These are phyloP conservation scores for Agrotis puta DNA, from an alignment of 2,888 invertebrate species.

Conservation along the genomic window DNA sequence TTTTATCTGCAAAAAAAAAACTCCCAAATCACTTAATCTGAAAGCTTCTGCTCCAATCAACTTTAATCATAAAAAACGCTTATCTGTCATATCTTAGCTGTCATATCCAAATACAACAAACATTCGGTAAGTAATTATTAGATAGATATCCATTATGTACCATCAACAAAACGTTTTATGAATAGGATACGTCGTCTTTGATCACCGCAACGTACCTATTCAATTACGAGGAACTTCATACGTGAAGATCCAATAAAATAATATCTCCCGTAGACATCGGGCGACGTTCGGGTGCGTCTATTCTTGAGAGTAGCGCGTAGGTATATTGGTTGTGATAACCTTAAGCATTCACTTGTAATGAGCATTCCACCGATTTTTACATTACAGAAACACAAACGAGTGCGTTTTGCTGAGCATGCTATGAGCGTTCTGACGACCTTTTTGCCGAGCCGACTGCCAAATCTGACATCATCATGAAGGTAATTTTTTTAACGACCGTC, in stretches of 20 bases:
- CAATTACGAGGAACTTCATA: conserved; percentile 18
- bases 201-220: conserved; percentile 15
- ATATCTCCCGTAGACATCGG: conserved; percentile 13
- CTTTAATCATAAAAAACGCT: not conserved
- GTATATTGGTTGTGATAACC: too few species aligned
- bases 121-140: conserved; percentile 7
- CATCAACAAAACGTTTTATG: not conserved
- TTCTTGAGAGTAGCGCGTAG: not conserved
- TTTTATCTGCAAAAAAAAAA: too few species aligned
- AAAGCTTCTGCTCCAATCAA: not conserved
- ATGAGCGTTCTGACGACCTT: too few species aligned
- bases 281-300: not conserved
- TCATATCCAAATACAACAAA: conserved; percentile 1
- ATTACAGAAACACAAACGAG: too few species aligned
- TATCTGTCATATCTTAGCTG: not conserved
- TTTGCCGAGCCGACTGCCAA: too few species aligned
- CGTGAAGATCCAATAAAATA: conserved; percentile 16
- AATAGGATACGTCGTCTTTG: conserved; percentile 20
- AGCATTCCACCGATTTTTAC: too few species aligned
- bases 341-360: too few species aligned
- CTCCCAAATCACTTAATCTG: not conserved
- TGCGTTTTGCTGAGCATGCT: too few species aligned
- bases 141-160: conserved; percentile 7
- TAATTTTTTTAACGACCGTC: too few species aligned
- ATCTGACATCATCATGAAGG: not conserved